Conservation (phyloP, 1,140 invertebrate genomes). For the Ips nitidus region DNA sequence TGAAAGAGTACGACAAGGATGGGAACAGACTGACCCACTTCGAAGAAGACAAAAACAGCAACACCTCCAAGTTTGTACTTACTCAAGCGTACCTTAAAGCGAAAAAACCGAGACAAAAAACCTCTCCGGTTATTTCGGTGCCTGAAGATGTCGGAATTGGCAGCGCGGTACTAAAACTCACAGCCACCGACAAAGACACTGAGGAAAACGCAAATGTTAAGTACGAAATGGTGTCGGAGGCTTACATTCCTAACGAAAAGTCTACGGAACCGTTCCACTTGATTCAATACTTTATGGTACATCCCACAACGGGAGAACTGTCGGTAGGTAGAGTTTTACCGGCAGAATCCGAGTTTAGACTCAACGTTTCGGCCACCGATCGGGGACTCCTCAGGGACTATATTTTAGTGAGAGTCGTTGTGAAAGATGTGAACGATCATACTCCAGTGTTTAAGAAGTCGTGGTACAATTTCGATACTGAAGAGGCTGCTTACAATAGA, state of each 20-base stretch:
- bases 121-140: constrained; percentile 65
- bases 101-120: constrained; percentile 41
- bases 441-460: constrained; percentile 78
- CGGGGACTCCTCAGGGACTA: constrained; percentile 70
- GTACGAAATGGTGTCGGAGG: constrained; percentile 72
- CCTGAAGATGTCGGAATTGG: constrained; percentile 75
- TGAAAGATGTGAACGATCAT: constrained; percentile 86
- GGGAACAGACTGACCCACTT: constrained; percentile 54
- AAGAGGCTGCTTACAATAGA: constrained; percentile 74
- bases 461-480: constrained; percentile 80
- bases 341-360: constrained; percentile 73
- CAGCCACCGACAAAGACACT: constrained; percentile 81
- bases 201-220: constrained; percentile 72
- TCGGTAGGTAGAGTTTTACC: constrained; percentile 72
- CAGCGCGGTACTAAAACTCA: constrained; percentile 73
- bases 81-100: constrained; percentile 43
- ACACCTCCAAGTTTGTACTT: constrained; percentile 47
- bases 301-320: constrained; percentile 72
- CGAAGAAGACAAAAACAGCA: constrained; percentile 52
- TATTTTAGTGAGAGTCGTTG: constrained; percentile 66
- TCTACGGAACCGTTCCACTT: constrained; percentile 54
- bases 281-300: constrained; percentile 71
- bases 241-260: constrained; percentile 58
- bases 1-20: constrained; percentile 60
- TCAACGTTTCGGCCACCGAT: constrained; percentile 78